A percentile compares a stretch with the other conserved stretches of the same genome.
Conservation (phyloP, 1,140 invertebrate genomes). For the Proales similis region DNA sequence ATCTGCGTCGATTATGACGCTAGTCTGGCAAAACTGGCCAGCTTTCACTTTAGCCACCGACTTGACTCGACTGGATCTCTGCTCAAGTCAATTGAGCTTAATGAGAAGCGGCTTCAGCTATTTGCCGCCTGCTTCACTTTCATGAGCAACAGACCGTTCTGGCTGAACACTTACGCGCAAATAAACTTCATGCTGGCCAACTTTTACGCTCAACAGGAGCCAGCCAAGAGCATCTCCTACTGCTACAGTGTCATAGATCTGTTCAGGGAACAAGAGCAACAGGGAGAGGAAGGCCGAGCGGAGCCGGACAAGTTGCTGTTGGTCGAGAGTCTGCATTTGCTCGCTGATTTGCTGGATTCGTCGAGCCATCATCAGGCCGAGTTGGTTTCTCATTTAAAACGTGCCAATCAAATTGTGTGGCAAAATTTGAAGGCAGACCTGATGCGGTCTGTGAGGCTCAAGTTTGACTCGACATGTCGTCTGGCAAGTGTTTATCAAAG, state of each 20-base stretch:
- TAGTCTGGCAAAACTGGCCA: conserved; percentile 11
- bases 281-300: no score
- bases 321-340: no score
- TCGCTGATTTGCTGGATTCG: no score
- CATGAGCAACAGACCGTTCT: not conserved
- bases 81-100: conserved; percentile 3
- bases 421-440: no score
- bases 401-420: no score
- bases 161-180: conserved; percentile 4
- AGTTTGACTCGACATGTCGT: conserved; percentile 24
- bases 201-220: conserved; percentile 12
- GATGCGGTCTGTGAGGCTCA: no score
- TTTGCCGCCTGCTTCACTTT: not conserved
- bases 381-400: no score
- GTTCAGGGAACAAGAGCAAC: no score
- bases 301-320: no score
- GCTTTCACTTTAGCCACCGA: not conserved
- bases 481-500: conserved; percentile 8
- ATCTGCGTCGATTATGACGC: conserved; percentile 22
- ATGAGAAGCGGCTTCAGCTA: conserved; percentile 8
- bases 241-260: no score
- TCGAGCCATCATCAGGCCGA: no score
- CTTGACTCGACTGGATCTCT: conserved; percentile 10
- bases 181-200: conserved; percentile 10
- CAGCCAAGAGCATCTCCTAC: no score